Percentiles rank a stretch among this genome's conserved stretches.
Evolutionary conservation across 2,888 invertebrate species (phyloP).

Genomic region (Eupithecia exiguata): DNA sequence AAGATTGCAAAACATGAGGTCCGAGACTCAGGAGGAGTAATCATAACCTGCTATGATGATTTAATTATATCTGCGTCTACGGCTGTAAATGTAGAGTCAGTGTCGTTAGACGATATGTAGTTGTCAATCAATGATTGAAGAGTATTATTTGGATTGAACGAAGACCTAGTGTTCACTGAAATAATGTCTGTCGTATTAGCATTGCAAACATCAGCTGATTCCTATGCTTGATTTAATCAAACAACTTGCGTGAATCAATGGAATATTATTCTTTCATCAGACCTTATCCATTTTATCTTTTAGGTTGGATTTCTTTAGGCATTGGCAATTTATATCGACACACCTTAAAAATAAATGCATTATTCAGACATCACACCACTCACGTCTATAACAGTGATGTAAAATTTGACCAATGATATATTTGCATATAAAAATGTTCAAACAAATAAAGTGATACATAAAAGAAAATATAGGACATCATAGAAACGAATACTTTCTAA

Average conservation of each 20-base stretch:
- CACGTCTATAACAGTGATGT: not conserved
- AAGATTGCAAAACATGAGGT: not conserved
- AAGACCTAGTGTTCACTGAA: not conserved
- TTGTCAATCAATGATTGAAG: not conserved
- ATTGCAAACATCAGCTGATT: constrained; percentile 42
- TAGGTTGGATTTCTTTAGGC: constrained; percentile 24
- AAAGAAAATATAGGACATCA: not conserved
- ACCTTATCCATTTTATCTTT: constrained; percentile 33
- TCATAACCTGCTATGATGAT: not conserved
- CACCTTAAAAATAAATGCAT: not conserved
- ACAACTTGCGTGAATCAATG: constrained; percentile 46
- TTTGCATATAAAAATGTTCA: not conserved
- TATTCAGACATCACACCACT: not conserved
- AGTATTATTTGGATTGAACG: not conserved
- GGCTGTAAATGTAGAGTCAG: not conserved
- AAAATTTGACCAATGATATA: too few relatives aligned
- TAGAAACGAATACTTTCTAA: not conserved
- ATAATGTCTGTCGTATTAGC: constrained; percentile 37
- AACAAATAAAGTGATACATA: not conserved
- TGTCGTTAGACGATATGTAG: not conserved
- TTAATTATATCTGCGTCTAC: not conserved
- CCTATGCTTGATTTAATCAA: constrained; percentile 53
- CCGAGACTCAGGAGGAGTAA: not conserved
- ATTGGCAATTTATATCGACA: constrained; percentile 14
- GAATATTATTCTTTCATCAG: constrained; percentile 48